These are phyloP conservation scores for Xylota sylvarum DNA, from an alignment of 2,888 invertebrate genomes.

Conservation along the genomic window DNA sequence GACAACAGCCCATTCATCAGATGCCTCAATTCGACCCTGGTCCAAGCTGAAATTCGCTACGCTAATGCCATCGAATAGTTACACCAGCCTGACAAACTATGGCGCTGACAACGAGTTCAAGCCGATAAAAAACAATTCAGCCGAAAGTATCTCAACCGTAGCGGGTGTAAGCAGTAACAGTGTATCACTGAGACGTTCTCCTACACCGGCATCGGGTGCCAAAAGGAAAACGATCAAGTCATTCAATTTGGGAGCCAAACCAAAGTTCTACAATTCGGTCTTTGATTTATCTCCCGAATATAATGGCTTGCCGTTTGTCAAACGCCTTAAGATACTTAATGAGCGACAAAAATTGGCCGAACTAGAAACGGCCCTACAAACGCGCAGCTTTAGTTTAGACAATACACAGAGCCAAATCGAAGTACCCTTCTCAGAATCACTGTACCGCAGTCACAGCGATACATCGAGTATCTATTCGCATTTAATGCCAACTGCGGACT, in stretches of 20 bases:
- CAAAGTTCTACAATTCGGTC: constrained; percentile 92
- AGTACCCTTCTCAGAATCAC: constrained; percentile 85
- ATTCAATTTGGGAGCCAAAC: constrained; percentile 69
- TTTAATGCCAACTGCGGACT: constrained; percentile 82
- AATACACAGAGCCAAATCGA: constrained; percentile 88
- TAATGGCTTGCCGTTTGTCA: constrained; percentile 93
- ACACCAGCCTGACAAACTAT: constrained; percentile 82
- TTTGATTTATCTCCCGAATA: constrained; percentile 95
- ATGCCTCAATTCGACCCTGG: constrained; percentile 88
- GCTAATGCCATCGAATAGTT: constrained; percentile 83
- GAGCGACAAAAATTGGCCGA: constrained; percentile 94
- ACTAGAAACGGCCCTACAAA: constrained; percentile 90
- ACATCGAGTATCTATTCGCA: constrained; percentile 89
- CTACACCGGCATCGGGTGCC: constrained; percentile 14
- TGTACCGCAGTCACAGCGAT: constrained; percentile 93
- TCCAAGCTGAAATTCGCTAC: constrained; percentile 91
- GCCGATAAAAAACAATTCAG: constrained; percentile 81
- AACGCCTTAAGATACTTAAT: constrained; percentile 94
- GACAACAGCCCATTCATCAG: constrained; percentile 82
- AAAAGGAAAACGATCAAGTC: constrained; percentile 66
- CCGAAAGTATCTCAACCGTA: constrained; percentile 79
- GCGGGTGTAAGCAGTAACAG: constrained; percentile 70
- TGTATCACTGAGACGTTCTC: constrained; percentile 36
- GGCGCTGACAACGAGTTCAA: constrained; percentile 81
- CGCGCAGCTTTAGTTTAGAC: constrained; percentile 93